Base-by-base conservation (phyloP, 2,113 vertebrate genomes). In the Megaceryle torquata region DNA sequence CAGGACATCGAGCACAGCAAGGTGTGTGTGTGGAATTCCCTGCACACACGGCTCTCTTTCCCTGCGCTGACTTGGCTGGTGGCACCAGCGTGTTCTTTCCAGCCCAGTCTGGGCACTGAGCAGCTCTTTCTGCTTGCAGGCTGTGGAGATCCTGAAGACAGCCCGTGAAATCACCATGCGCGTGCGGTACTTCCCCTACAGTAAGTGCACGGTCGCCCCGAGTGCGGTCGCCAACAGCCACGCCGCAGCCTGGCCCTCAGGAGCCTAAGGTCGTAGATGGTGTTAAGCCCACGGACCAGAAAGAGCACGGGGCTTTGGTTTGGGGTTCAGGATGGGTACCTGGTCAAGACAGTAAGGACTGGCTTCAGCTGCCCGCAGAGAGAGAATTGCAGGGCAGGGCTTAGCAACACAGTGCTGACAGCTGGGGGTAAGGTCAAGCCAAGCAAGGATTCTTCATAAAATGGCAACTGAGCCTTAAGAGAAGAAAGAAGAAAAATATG, bases 1-100 rank as follows among this genome's bases (percentile, higher is more conserved):
- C 99, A 99, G 98, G 99, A 99, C 95, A 99, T 99, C 54, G 99
- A 99, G 78, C 99, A 99, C 96, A 99, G 99, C 82, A 99, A 98
- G 98, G 99, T 99, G 92, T 15, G 51, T 15, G 26, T 28, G 51
- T 41, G 14, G 51, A 53, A 28, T 15, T 14, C 51, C 0, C 0
- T 33, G 24, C 18, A 2, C 4, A 2, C 25, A 31, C 15, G 12
- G 1, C 29, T 24, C 35, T 24, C 56, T n/a, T 44, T 14, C 51
- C 51, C 69, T 33, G 15, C 57, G 17, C 20, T 11, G 19, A 0
- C 59, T 67, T 59, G 14, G 19, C 28, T 48, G 29, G 10, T 41
- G 64, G 33, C 61, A 28, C 21, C 15, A 2, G 8, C 1, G 3
- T 14, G 13, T 37, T 25, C 13, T 43, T 33, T 31, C 14, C 24